Conservation (phyloP, 2,797 vertebrate species). For the Aphelocoma californica region DNA sequence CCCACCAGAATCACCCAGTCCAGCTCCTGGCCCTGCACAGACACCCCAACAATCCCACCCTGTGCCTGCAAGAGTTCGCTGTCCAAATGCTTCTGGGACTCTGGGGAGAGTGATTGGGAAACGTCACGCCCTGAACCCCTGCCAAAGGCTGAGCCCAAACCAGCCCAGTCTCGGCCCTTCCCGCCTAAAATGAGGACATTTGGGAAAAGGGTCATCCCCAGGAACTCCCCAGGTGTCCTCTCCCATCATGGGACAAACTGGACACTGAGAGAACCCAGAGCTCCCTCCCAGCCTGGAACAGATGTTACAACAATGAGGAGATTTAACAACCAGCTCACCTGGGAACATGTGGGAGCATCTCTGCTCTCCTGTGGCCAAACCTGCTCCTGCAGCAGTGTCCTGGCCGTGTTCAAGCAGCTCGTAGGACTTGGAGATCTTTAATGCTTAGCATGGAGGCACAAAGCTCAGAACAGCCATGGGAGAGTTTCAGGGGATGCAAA, state of each 20-base stretch:
- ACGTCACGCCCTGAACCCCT: accelerated
- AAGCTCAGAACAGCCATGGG: background rate
- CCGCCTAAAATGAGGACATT: background rate
- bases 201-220: background rate
- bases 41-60: background rate
- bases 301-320: background rate
- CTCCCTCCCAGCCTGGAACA: background rate
- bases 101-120: background rate
- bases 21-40: background rate
- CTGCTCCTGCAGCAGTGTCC: background rate
- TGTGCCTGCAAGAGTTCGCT: accelerated
- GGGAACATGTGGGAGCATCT: background rate
- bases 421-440: background rate
- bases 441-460: background rate
- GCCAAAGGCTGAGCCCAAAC: background rate
- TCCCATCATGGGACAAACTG: accelerated
- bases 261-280: background rate
- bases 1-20: background rate
- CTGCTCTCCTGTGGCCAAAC: background rate
- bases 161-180: accelerated
- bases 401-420: accelerated
- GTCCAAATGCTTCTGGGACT: background rate
- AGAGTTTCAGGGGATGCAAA: background rate
- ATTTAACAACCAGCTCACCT: background rate
- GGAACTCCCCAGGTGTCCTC: background rate